Evolutionary conservation across 2,797 vertebrate species (phyloP), one percentile per base, ranked within the genome.

Genomic region (Enteromius trimaculatus): DNA sequence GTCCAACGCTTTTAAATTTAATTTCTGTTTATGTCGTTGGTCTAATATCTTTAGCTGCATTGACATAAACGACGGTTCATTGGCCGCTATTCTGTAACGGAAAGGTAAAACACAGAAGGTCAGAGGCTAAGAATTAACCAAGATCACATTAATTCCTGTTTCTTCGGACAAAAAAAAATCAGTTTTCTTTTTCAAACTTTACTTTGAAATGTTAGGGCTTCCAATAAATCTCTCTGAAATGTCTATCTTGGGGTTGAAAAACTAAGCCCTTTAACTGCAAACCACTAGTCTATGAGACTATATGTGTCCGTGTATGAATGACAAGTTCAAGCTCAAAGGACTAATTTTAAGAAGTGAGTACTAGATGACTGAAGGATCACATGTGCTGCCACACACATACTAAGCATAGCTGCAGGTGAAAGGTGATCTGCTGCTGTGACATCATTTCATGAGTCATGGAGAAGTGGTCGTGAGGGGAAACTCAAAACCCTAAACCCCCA

Each of bases 1-100:
- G 58, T 99, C 98, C 64, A 99, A 92, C 0, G 98, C 97, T 93
- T 99, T 99, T 29, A 99, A 94, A 86, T 98, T 97, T 85, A 99
- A 94, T 70, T 99, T 99, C 81, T 99, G 98, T 91, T 98, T 97
- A 77, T 99, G 98, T 88, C 97, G 97, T 88, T 97, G 97, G 91
- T 99, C 98, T 88, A 94, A 94, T 89, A 99, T 97, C 95, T 97
- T 99, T 87, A 99, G 87, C 86, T 99, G 97, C 87, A 93, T 94
- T 37, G 96, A 96, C 96, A 99, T 97, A 89, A 99, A 98, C 6
- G 95, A 95, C 82, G 96, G 95, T 89, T 99, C 97, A 87, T 98
- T 98, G 58, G 97, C 96, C 80, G 98, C 98, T 94, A 99, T 95
- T 95, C 98, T 99, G 94, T 85, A 93, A 91, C 2, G 70, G 6